A percentile compares a stretch with the other conserved stretches of the same genome.
Evolutionary conservation across 2,113 vertebrate species (phyloP).

Genomic region (sheep (Ovis aries)): ARS-UI_Ramb_v3.0 NC_056056.1:169908501-169909000

Average conservation of each 20-base stretch:
- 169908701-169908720: background rate
- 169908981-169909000: background rate
- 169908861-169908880: rapidly evolving
- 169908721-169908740: background rate
- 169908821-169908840: background rate
- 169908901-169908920: background rate
- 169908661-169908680: background rate
- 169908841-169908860: background rate
- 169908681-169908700: background rate
- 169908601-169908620: background rate
- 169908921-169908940: background rate
- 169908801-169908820: background rate
- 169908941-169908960: background rate
- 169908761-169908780: background rate
- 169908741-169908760: background rate
- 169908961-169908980: rapidly evolving
- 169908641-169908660: too few relatives aligned
- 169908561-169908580: background rate
- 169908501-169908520: background rate
- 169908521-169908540: background rate
- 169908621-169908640: background rate
- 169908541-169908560: background rate
- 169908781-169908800: background rate
- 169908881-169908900: background rate
- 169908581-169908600: background rate